These are phyloP conservation scores for Leucoraja ocellata DNA, from an alignment of 2,797 vertebrate genomes.

Conservation along the genomic window DNA sequence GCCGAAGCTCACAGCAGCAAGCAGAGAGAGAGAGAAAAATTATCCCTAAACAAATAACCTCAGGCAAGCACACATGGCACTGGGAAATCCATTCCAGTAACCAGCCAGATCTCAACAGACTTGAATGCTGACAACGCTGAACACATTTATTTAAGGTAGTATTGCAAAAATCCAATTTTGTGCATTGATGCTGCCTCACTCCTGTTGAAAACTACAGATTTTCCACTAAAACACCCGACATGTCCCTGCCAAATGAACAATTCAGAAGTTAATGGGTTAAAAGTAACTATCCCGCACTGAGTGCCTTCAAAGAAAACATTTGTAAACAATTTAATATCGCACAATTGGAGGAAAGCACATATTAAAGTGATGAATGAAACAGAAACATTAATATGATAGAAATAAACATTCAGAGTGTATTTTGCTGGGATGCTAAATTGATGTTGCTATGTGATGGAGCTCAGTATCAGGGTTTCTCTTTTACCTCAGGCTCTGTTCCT, in stretches of 20 bases:
- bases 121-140: neutral
- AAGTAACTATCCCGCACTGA: neutral
- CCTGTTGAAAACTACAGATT: neutral
- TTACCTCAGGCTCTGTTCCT: conserved; percentile 77
- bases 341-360: neutral
- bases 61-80: neutral
- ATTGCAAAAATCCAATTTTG: conserved; percentile 1
- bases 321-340: conserved; percentile 18
- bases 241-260: neutral
- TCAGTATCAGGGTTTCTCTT: conserved; percentile 40
- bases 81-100: conserved; percentile 23
- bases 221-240: neutral
- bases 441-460: conserved; percentile 41
- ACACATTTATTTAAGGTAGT: conserved; percentile 8
- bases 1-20: neutral
- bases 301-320: neutral
- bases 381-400: conserved; percentile 1
- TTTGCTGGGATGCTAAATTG: conserved; percentile 22
- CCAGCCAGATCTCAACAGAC: neutral
- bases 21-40: neutral
- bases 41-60: neutral
- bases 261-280: conserved; percentile 25
- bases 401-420: conserved; percentile 18
- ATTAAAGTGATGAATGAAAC: conserved; percentile 16
- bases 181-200: neutral